Percentiles rank a stretch among this genome's conserved stretches.
Evolutionary conservation across 2,888 invertebrate species (phyloP).

Genomic region (Mallateleia sp.): DNA sequence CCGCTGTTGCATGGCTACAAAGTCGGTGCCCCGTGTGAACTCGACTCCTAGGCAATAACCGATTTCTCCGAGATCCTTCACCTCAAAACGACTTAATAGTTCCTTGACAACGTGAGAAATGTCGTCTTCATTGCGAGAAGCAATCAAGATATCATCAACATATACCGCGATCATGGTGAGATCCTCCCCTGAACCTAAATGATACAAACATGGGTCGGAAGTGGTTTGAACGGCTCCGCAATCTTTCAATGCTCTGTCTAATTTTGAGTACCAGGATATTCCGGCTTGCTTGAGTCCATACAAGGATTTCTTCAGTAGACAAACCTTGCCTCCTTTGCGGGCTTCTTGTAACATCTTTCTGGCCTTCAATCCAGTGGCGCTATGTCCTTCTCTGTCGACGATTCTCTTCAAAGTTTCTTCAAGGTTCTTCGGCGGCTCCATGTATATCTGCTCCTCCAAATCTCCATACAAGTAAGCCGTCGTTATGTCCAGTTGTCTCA

Average conservation of each 20-base stretch:
- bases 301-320: conserved; percentile 49
- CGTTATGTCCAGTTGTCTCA: conserved; percentile 11
- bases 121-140: conserved; percentile 55
- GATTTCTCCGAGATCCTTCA: conserved; percentile 76
- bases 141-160: conserved; percentile 82
- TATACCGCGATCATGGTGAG: conserved; percentile 77
- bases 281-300: conserved; percentile 67
- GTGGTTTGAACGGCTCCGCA: conserved; percentile 26
- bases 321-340: conserved; percentile 37
- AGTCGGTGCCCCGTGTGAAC: conserved; percentile 20
- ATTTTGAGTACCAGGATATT: conserved; percentile 39
- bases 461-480: conserved; percentile 20
- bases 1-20: not conserved
- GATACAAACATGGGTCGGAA: conserved; percentile 76
- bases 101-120: conserved; percentile 48
- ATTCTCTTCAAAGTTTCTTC: not conserved
- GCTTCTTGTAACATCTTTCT: not conserved
- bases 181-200: conserved; percentile 49
- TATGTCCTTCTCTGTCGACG: no score
- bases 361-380: no score
- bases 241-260: conserved; percentile 34
- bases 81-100: conserved; percentile 61
- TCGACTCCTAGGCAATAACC: conserved; percentile 81
- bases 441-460: not conserved
- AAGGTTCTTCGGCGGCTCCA: not conserved